Conservation (phyloP, 2,888 invertebrate species). For the Meteorus cinctellus region DNA sequence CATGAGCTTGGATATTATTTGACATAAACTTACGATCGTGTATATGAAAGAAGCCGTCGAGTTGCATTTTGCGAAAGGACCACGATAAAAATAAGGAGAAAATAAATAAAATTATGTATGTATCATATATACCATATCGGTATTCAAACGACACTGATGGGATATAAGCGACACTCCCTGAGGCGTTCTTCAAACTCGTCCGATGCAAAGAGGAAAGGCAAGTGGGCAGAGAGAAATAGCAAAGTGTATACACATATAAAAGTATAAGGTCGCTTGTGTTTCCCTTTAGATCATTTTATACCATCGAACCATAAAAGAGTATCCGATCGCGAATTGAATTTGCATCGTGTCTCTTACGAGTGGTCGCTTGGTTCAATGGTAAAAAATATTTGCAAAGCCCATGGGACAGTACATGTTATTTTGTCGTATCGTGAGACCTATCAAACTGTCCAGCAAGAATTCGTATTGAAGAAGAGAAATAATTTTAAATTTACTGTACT, state of each 20-base stretch:
- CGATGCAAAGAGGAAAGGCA: constrained; percentile 20
- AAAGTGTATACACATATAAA: neutral
- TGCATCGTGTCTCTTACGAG: constrained; percentile 58
- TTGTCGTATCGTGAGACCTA: neutral
- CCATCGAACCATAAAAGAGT: constrained; percentile 5
- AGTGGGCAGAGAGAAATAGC: neutral
- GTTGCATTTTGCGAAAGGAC: neutral
- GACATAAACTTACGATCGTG: neutral
- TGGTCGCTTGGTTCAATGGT: constrained; percentile 20
- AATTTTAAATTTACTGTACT: neutral
- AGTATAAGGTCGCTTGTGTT: neutral
- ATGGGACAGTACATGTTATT: neutral
- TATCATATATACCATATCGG: constrained; percentile 51
- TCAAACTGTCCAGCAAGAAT: constrained; percentile 1
- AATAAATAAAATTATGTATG: neutral
- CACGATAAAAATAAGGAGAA: neutral
- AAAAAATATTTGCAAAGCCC: neutral
- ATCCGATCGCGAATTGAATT: constrained; percentile 66
- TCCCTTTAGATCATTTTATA: neutral
- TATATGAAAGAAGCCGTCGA: neutral
- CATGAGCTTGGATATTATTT: neutral
- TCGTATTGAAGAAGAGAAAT: neutral
- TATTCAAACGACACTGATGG: constrained; percentile 70
- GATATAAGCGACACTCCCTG: constrained; percentile 70
- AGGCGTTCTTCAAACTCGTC: constrained; percentile 56